A percentile compares a stretch with the other conserved stretches of the same genome.
These are phyloP conservation scores for Dasypus novemcinctus DNA, from an alignment of 2,113 vertebrate genomes.

Conservation along the genomic window DNA sequence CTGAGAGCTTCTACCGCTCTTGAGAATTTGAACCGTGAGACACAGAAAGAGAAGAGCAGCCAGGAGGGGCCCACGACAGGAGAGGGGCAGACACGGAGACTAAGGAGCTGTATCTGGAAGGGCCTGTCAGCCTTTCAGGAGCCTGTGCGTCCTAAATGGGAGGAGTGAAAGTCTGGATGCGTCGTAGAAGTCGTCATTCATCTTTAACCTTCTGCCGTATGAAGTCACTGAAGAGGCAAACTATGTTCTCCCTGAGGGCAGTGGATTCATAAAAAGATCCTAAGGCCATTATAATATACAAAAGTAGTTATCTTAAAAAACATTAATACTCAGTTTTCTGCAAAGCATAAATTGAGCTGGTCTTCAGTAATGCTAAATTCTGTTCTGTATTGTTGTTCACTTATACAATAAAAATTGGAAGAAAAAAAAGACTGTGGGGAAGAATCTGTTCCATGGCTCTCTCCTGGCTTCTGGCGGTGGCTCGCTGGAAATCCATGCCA, in stretches of 20 bases:
- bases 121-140: neutral
- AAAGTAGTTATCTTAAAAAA: neutral
- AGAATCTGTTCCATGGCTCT: too few relatives aligned
- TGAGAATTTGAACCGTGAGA: too few relatives aligned
- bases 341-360: neutral
- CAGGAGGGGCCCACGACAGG: neutral
- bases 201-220: neutral
- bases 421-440: too few relatives aligned
- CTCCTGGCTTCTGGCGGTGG: too few relatives aligned
- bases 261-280: neutral
- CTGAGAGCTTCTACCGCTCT: too few relatives aligned
- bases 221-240: neutral
- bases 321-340: neutral
- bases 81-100: neutral
- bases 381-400: neutral
- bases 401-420: neutral
- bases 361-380: neutral
- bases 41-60: neutral
- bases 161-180: neutral
- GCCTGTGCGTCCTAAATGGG: neutral
- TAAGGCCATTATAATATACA: neutral
- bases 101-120: neutral
- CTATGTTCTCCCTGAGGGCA: neutral
- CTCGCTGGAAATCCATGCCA: too few relatives aligned
- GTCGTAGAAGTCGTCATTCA: neutral